A percentile compares a stretch with the other conserved stretches of the same genome.
Evolutionary conservation across 2,113 vertebrate species (phyloP).

Genomic region (Daphoenositta chrysoptera): DNA sequence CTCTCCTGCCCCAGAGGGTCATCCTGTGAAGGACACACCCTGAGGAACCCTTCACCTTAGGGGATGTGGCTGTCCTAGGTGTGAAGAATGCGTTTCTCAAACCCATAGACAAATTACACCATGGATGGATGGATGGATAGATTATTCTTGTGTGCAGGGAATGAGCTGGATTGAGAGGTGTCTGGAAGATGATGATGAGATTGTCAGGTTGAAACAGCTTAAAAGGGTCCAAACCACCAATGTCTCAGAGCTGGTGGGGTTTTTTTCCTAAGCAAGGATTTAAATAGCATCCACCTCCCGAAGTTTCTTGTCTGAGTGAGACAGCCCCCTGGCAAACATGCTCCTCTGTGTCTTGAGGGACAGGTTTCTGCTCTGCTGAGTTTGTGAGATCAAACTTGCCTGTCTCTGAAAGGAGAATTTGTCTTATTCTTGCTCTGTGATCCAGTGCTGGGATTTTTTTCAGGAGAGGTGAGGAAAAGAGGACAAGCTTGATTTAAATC

Average conservation of each 20-base stretch:
- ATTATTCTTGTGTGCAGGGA: neutral
- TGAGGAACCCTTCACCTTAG: neutral
- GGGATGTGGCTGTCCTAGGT: neutral
- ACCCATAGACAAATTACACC: accelerated
- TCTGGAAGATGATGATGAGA: neutral
- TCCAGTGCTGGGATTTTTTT: neutral
- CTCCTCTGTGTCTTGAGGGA: neutral
- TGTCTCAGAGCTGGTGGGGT: neutral
- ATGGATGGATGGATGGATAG: neutral
- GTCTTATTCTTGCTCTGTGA: neutral
- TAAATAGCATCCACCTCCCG: neutral
- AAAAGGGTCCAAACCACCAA: neutral
- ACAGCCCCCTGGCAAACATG: neutral
- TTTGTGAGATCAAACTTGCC: neutral
- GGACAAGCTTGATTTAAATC: neutral
- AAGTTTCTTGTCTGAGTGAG: neutral
- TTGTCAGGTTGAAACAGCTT: neutral
- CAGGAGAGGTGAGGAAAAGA: neutral
- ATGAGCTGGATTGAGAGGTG: neutral
- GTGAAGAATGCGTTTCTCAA: neutral
- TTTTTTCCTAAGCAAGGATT: neutral
- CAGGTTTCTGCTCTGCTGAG: neutral
- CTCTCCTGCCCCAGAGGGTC: neutral
- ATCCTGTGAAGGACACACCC: neutral
- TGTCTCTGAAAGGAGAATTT: neutral